phyloP scores from a whole-genome alignment of 2,113 vertebrate species.

The Pedetes capensis region DNA sequence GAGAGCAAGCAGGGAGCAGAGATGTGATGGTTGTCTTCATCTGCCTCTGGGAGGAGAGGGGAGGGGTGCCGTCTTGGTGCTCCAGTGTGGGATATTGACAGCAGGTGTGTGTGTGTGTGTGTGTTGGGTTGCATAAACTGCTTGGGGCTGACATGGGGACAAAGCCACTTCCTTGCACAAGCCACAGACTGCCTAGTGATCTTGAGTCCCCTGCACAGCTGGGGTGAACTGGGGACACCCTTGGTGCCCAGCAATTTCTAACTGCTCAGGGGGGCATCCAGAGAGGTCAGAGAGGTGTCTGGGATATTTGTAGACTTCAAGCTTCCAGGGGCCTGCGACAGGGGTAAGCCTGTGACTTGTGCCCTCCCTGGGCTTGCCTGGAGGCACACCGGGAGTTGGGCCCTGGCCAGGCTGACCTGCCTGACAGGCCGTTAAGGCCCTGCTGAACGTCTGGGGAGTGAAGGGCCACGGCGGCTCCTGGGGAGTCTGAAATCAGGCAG shows the following conservation, averaged over 20 bases:
- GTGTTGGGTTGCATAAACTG: not conserved
- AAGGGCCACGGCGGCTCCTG: not conserved
- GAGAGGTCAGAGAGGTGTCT: not conserved
- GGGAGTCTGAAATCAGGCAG: not conserved
- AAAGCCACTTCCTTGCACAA: not conserved
- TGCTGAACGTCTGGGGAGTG: not conserved
- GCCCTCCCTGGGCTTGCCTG: not conserved
- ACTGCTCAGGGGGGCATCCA: not conserved
- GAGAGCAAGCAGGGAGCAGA: not conserved
- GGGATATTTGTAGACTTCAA: too few species aligned
- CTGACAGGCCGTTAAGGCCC: not conserved
- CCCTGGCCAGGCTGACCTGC: not conserved
- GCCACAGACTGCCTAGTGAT: not conserved
- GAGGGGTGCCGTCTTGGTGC: accelerated
- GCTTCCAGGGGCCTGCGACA: not conserved
- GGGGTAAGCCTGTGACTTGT: not conserved
- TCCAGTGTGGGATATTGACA: not conserved
- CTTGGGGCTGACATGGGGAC: not conserved
- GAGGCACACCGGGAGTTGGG: not conserved
- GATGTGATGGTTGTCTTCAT: accelerated
- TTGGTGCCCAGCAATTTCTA: not conserved
- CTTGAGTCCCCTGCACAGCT: too few species aligned
- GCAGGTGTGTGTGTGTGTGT: not conserved
- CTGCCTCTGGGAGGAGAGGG: not conserved
- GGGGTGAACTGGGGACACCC: too few species aligned